Conservation (phyloP, 2,113 vertebrate genomes). For the Paralichthys olivaceus region DNA sequence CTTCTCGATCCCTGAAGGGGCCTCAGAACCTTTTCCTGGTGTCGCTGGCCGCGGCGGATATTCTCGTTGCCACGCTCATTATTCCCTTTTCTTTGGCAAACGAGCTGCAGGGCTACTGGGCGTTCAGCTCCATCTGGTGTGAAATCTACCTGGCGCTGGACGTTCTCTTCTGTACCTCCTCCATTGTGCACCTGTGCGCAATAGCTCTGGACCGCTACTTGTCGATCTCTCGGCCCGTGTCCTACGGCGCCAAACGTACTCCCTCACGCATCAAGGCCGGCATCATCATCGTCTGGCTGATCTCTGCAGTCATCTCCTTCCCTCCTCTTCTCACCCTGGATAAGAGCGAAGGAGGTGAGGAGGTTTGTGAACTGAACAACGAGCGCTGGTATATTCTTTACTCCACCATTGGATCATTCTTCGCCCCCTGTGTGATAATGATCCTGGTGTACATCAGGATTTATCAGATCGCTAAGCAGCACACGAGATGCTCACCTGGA, state of each 20-base stretch:
- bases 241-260: conserved; percentile 87
- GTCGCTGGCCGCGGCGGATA: conserved; percentile 85
- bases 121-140: conserved; percentile 89
- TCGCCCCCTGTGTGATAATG: conserved; percentile 93
- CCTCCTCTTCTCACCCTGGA: conserved; percentile 85
- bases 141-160: conserved; percentile 90
- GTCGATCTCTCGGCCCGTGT: conserved; percentile 86
- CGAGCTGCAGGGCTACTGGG: conserved; percentile 91
- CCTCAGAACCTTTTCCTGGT: conserved; percentile 87
- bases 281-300: conserved; percentile 89
- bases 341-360: conserved; percentile 67
- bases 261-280: conserved; percentile 85
- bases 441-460: conserved; percentile 91
- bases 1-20: conserved; percentile 80
- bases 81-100: conserved; percentile 89
- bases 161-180: conserved; percentile 92
- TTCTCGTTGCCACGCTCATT: conserved; percentile 86
- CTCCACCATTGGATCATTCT: conserved; percentile 92
- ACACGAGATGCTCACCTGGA: conserved; percentile 70
- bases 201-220: conserved; percentile 94
- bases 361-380: conserved; percentile 86
- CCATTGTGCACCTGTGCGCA: conserved; percentile 91
- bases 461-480: conserved; percentile 89
- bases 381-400: conserved; percentile 92
- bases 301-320: conserved; percentile 89